phyloP scores from a whole-genome alignment of 2,113 vertebrate genomes.

The Picathartes gymnocephalus region DNA sequence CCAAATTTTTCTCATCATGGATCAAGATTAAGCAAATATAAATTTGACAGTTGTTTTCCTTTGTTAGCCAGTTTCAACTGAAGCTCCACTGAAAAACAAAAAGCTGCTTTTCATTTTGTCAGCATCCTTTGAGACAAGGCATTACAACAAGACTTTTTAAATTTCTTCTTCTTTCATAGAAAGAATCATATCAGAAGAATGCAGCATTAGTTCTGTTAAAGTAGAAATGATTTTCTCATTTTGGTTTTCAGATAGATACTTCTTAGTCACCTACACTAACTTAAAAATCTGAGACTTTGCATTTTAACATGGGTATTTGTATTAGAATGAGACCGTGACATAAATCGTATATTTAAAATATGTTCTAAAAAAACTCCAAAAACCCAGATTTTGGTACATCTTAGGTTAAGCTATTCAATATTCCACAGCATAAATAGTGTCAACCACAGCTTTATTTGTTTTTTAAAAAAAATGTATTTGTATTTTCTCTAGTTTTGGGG shows the following conservation, averaged over 20 bases:
- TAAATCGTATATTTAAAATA: not conserved
- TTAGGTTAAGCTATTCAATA: not conserved
- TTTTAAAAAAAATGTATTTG: not conserved
- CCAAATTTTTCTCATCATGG: not conserved
- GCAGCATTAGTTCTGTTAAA: not conserved
- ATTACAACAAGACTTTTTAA: not conserved
- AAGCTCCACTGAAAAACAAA: not conserved
- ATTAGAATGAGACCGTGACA: not conserved
- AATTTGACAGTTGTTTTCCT: not conserved
- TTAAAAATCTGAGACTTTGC: not conserved
- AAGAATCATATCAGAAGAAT: not conserved
- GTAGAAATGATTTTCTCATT: not conserved
- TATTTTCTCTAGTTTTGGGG: not conserved
- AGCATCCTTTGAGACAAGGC: not conserved
- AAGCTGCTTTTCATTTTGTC: not conserved
- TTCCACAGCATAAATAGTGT: not conserved
- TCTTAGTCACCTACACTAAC: not conserved
- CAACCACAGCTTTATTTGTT: not conserved
- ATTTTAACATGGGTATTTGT: not conserved
- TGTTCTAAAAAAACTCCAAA: not conserved
- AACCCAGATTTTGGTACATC: not conserved
- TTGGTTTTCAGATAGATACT: not conserved
- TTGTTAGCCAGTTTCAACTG: not conserved
- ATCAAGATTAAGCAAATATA: not conserved
- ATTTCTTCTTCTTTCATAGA: not conserved